Evolutionary conservation across 64 coral and sea anemone genomes (phyloP).

Genomic region (Astreopora myriophthalma): DNA sequence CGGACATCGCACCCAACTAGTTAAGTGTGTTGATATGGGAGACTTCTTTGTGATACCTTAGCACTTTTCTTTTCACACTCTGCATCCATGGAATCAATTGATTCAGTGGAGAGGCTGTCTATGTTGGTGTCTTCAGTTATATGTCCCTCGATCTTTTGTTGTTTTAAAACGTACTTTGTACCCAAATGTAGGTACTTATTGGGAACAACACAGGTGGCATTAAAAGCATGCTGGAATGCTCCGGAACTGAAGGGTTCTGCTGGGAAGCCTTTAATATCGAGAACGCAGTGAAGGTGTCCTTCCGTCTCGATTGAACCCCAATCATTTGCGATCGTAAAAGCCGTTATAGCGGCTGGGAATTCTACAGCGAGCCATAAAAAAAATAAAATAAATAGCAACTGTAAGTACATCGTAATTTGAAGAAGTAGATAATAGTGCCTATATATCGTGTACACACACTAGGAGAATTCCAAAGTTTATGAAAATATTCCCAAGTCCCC

Average conservation of each 20-base stretch:
- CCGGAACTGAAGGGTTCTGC: not conserved
- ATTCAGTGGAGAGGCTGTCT: not conserved
- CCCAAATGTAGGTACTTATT: not conserved
- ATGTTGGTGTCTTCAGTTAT: not conserved
- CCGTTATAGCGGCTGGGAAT: not conserved
- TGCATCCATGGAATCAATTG: not conserved
- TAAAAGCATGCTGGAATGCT: slow-evolving; percentile 12
- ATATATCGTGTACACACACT: not conserved
- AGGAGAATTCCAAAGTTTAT: not conserved
- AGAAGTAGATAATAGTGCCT: not conserved
- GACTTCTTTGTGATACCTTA: not conserved
- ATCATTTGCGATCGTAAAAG: not conserved
- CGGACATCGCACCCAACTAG: too few species aligned
- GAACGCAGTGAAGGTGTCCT: slow-evolving; percentile 4
- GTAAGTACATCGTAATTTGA: not conserved
- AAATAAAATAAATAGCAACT: not conserved
- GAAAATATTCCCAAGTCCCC: not conserved
- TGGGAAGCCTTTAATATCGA: not conserved
- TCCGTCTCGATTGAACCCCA: not conserved
- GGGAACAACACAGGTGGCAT: not conserved
- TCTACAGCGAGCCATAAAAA: slow-evolving; percentile 7
- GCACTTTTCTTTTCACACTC: not conserved
- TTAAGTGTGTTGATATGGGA: not conserved
- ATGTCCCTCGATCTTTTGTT: not conserved
- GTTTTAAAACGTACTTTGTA: slow-evolving; percentile 16